Base-by-base conservation (phyloP, 2,113 vertebrate genomes). In the Gracilinanus agilis region DNA sequence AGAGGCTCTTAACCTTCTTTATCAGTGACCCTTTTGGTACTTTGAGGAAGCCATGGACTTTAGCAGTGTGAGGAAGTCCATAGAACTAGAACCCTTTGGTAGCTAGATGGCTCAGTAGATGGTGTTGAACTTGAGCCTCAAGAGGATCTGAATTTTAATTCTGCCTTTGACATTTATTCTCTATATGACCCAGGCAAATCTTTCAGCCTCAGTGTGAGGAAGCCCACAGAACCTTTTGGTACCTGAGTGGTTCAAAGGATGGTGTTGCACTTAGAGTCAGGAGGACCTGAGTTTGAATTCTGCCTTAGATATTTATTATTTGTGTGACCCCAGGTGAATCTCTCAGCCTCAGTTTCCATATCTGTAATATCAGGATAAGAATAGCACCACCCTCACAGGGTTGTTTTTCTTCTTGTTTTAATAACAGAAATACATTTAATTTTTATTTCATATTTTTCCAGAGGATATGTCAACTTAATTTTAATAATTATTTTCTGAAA, bases 361-460 rank as follows among this genome's bases (percentile, higher is more conserved):
- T 5, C 40, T 91, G 27, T 49, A 95, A 97, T 96, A 95, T 44
- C 3, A 95, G 24, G 88, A 12, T 54, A 92, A 61, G 53, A 89
- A 13, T 5, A 91, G 11, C 0, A 93, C 24, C 2, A 55, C 92
- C 94, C 8, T 56, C 89, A 0, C 88, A 53, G 75, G 40, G 83
- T 90, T 58, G 55, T 93, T 91, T 92, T n/a, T n/a, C n/a, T n/a
- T n/a, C n/a, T n/a, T n/a, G n/a, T n/a, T n/a, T 55, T 91, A 83
- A 49, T 49, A 5, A 49, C 49, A 49, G 49, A 49, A 49, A 49
- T 49, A 49, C 49, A 49, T 49, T 49, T 49, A 49, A 49, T 49
- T 49, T 49, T 49, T 49, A 49, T 49, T 49, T 49, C 49, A 49
- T n/a, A n/a, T n/a, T 49, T 49, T 49, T 49, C 49, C 49, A 49